Evolutionary conservation across 2,888 invertebrate genomes (phyloP), one percentile per base, ranked within the genome.

Genomic region (Scelioninae gen. 1): DNA sequence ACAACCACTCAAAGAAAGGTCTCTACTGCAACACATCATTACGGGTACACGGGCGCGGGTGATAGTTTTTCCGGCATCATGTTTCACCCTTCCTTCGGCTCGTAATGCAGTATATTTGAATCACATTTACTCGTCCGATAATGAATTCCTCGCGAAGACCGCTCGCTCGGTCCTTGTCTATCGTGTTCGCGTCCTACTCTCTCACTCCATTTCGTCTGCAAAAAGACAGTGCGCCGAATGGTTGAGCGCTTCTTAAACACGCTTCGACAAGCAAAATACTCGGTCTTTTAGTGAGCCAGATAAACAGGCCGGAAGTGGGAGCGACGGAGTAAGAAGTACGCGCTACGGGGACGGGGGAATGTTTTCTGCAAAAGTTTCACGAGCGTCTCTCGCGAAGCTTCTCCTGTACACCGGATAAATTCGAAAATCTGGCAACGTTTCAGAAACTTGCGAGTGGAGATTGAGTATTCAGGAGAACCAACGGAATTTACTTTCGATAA

Each of bases 401-500:
- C 56, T 62, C 43, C 80, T 76, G 81, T 76, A 82, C 71, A 71
- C 66, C 72, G 82, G 82, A 82, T 78, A 78, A 82, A 82, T 82
- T 74, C 82, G 82, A 78, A 69, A 82, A 74, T 82, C 82, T 77
- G 82, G 82, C 82, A 78, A 82, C 78, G 78, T 82, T 82, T 78
- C 78, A 82, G 78, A 74, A 78, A 74, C 69, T 75, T 68, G 78
- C 51, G 63, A 78, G 74, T 69, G 68, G 78, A 82, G 78, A 78
- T 78, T 82, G 82, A 82, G 82, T 82, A 82, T 78, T 78, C 77
- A 82, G 69, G 63, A 78, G 82, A 74, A 74, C 74, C 82, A 56
- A 58, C 58, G 69, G 69, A 78, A 82, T 82, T 82, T 78, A 82
- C 82, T 82, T 82, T 78, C 82, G 82, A 82, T 82, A 78, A 82